A percentile compares a stretch with the other conserved stretches of the same genome.
Evolutionary conservation across 1,140 invertebrate species (phyloP).

Genomic region (Heliconius hermathena): DNA sequence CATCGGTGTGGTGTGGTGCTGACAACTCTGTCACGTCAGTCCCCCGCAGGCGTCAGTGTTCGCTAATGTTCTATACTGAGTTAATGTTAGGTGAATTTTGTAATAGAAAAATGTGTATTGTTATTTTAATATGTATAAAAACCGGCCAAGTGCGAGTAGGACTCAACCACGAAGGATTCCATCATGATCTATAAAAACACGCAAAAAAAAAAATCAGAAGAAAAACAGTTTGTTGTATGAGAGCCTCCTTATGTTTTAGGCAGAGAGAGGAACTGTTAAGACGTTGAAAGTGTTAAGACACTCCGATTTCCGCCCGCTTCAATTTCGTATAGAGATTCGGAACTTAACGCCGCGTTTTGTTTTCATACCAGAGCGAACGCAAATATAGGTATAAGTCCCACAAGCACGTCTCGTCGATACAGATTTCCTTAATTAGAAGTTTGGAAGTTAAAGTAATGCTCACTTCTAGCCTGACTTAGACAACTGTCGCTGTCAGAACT

Average conservation of each 20-base stretch:
- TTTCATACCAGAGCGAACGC: neutral
- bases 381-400: neutral
- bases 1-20: neutral
- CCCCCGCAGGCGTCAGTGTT: slow-evolving; percentile 10
- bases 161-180: too few relatives aligned
- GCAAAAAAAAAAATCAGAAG: too few relatives aligned
- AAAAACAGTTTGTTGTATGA: too few relatives aligned
- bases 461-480: slow-evolving; percentile 26
- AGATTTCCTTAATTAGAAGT: slow-evolving; percentile 23
- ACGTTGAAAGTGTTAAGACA: neutral
- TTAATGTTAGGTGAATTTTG: slow-evolving; percentile 8
- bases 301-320: neutral
- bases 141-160: too few relatives aligned
- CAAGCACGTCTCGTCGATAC: slow-evolving; percentile 8
- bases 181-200: too few relatives aligned
- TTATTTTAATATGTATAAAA: neutral
- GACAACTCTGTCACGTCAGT: slow-evolving; percentile 13
- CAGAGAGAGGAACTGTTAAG: neutral
- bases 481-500: slow-evolving; percentile 29
- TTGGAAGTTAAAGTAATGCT: slow-evolving; percentile 28
- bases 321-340: neutral
- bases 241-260: neutral
- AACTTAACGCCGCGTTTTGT: neutral
- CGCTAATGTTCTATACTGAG: neutral
- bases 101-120: neutral